Evolutionary conservation across 2,888 invertebrate genomes (phyloP).

Genomic region (Phytoseiulus persimilis): DNA sequence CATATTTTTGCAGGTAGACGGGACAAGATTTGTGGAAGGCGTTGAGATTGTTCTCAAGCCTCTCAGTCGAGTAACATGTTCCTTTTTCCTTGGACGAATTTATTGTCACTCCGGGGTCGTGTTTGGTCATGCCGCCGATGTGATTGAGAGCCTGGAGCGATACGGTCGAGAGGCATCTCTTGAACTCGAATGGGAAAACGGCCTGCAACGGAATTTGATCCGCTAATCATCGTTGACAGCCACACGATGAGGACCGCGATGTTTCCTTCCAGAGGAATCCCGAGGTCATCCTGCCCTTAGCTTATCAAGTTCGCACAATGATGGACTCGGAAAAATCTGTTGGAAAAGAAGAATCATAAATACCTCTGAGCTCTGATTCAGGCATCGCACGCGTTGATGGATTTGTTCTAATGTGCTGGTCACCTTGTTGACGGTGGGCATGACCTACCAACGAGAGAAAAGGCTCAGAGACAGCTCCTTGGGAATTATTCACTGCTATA

Average conservation of each 20-base stretch:
- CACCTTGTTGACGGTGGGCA: not conserved
- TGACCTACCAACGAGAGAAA: not conserved
- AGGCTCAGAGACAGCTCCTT: not conserved
- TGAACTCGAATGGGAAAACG: constrained; percentile 12
- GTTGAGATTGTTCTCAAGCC: constrained; percentile 12
- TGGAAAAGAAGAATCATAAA: too few species aligned
- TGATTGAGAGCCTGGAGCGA: not conserved
- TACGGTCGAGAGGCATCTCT: not conserved
- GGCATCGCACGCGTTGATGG: not conserved
- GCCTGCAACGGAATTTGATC: not conserved
- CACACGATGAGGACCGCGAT: too few species aligned
- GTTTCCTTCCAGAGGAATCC: too few species aligned
- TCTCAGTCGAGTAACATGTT: not conserved
- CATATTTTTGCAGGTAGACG: constrained; percentile 16
- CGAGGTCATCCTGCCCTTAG: too few species aligned
- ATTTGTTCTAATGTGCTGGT: not conserved
- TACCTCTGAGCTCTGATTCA: constrained; percentile 12
- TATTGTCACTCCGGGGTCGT: not conserved
- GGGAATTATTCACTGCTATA: not conserved
- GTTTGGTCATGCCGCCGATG: not conserved
- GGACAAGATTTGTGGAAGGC: constrained; percentile 21
- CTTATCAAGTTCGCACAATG: too few species aligned
- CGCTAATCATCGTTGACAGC: too few species aligned
- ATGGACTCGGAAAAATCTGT: too few species aligned
- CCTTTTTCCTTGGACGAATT: not conserved